Percentiles rank a stretch among this genome's conserved stretches.
These are phyloP conservation scores for Orius insidiosus DNA, from an alignment of 1,140 invertebrate species.

Conservation along the genomic window DNA sequence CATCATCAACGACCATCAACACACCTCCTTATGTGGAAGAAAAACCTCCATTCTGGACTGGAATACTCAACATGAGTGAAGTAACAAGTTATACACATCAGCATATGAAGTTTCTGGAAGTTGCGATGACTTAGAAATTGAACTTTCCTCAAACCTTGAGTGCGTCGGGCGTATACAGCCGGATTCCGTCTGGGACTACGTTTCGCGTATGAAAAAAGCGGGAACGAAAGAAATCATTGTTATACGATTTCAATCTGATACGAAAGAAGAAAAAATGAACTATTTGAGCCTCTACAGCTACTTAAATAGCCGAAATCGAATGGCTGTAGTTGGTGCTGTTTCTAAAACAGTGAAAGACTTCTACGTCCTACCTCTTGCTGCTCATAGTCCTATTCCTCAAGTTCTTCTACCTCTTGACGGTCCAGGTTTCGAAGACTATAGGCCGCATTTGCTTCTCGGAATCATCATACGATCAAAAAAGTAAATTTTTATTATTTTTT, in stretches of 20 bases:
- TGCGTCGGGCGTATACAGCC: constrained; percentile 82
- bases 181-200: constrained; percentile 84
- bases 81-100: constrained; percentile 75
- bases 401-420: constrained; percentile 61
- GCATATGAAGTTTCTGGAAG: constrained; percentile 56
- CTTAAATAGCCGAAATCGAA: constrained; percentile 58
- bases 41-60: constrained; percentile 54
- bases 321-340: constrained; percentile 46
- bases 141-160: constrained; percentile 61
- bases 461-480: constrained; percentile 58
- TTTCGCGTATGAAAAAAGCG: constrained; percentile 74
- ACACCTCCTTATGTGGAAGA: constrained; percentile 32
- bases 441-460: constrained; percentile 64
- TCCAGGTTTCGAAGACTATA: constrained; percentile 37
- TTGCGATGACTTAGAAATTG: constrained; percentile 45
- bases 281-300: constrained; percentile 84
- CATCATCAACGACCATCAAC: constrained; percentile 39
- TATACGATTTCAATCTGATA: constrained; percentile 52
- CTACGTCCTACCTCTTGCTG: constrained; percentile 76
- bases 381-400: constrained; percentile 54
- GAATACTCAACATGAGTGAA: constrained; percentile 76
- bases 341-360: constrained; percentile 80
- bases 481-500: constrained; percentile 4
- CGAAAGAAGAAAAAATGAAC: constrained; percentile 64
- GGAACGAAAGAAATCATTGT: constrained; percentile 77